These are phyloP conservation scores for Panagrolaimus sp. DNA, from an alignment of 1,140 invertebrate species.

Conservation along the genomic window DNA sequence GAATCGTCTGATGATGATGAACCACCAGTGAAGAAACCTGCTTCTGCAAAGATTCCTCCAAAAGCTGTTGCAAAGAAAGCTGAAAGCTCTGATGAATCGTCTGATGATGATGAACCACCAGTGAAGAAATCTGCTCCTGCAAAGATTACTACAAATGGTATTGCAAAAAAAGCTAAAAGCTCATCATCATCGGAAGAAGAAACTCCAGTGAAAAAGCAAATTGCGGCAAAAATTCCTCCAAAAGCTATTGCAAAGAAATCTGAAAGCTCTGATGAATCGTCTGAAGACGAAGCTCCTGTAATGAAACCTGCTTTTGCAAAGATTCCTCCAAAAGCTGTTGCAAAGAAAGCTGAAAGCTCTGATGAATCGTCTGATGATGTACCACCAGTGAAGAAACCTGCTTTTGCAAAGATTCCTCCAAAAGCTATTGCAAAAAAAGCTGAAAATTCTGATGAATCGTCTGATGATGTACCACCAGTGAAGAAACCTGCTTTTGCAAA, in stretches of 20 bases:
- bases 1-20: not conserved
- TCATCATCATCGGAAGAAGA: not conserved
- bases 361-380: not conserved
- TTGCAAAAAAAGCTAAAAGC: not conserved
- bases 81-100: not conserved
- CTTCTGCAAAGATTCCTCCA: not conserved
- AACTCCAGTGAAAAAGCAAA: not conserved
- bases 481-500: conserved; percentile 24
- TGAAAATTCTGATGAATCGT: conserved; percentile 7
- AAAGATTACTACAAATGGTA: not conserved
- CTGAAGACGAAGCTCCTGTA: not conserved
- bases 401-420: not conserved
- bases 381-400: not conserved
- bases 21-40: not conserved
- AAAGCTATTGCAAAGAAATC: conserved; percentile 5
- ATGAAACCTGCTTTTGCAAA: not conserved
- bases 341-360: not conserved
- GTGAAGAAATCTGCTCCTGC: conserved; percentile 4
- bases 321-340: not conserved
- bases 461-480: conserved; percentile 19
- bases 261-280: not conserved
- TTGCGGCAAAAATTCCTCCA: not conserved
- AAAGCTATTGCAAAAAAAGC: conserved; percentile 10
- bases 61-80: not conserved
- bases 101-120: not conserved